phyloP scores from a whole-genome alignment of 2,888 invertebrate species.

The Prosopocoilus inquinatus region DNA sequence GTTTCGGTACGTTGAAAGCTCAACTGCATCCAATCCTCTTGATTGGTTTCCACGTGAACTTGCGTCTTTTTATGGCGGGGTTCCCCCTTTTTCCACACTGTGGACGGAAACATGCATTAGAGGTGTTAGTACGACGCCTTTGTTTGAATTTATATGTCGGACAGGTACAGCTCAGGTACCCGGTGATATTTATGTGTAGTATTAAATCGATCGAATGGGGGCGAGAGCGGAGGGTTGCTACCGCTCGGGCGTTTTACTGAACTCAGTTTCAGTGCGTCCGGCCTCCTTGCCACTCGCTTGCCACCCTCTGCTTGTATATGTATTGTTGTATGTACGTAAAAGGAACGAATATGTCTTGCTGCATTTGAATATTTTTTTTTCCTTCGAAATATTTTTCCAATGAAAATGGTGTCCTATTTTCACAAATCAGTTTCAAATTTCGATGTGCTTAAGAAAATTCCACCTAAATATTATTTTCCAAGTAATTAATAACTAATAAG shows the following conservation, averaged over 20 bases:
- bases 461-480: too few relatives aligned
- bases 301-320: conserved; percentile 31
- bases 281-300: conserved; percentile 36
- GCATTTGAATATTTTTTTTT: too few relatives aligned
- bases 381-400: too few relatives aligned
- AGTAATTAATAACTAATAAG: too few relatives aligned
- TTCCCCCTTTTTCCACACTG: neutral
- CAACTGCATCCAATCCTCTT: neutral
- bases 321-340: conserved; percentile 16
- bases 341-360: neutral
- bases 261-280: conserved; percentile 42
- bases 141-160: conserved; percentile 1
- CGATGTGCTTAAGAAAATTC: too few relatives aligned
- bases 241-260: conserved; percentile 24
- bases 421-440: too few relatives aligned
- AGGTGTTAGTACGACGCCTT: neutral
- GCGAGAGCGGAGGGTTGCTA: conserved; percentile 22
- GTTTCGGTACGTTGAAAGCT: too few relatives aligned
- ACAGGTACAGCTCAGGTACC: neutral
- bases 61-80: neutral
- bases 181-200: conserved; percentile 10
- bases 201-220: conserved; percentile 17
- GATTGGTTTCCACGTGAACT: neutral
- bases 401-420: too few relatives aligned
- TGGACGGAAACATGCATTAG: neutral